Base-by-base conservation (phyloP, 2,888 invertebrate species). In the Coleophora flavipennella region DNA sequence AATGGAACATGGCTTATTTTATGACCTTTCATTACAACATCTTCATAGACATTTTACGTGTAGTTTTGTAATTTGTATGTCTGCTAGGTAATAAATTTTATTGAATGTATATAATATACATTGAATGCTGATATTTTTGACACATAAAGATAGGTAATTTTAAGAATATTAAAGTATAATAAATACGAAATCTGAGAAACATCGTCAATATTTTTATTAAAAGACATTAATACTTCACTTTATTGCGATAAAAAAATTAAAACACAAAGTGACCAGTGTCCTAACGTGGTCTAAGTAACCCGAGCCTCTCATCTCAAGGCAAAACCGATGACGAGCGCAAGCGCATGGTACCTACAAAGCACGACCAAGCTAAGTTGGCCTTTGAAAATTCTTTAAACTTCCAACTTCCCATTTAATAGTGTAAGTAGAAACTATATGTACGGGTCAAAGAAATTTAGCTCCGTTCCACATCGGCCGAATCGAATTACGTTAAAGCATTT, bases 221-320 rank as follows among this genome's bases (percentile, higher is more conserved):
- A 20, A n/a, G n/a, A 20, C 20, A 6, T 20, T 20, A 20, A 20
- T 4, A 20, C 20, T 20, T 3, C 20, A 20, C 3, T 20, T 20
- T 20, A 20, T 20, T 20, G 20, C 3, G 20, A 6, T 20, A 20
- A 3, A 20, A 20, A 20, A 20, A 4, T 20, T 20, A 20, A 20
- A 4, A 20, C 20, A 20, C 20, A 20, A 3, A 20, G 53, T 53
- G 55, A 63, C 67, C 64, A 20, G 20, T 62, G 68, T 56, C n/a
- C n/a, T n/a, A 84, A 83, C 77, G 78, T 79, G 83, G 81, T 80
- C 77, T 59, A 69, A 73, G 83, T 78, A 81, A 84, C 69, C 62
- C 61, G 79, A 84, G 75, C 62, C 73, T 72, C 65, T 57, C 65
- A 66, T 67, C 68, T 78, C 81, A 81, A 83, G 81, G 83, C 77